A percentile compares a stretch with the other conserved stretches of the same genome.
These are phyloP conservation scores for Rhagologus leucostigma DNA, from an alignment of 2,113 vertebrate species.

Conservation along the genomic window DNA sequence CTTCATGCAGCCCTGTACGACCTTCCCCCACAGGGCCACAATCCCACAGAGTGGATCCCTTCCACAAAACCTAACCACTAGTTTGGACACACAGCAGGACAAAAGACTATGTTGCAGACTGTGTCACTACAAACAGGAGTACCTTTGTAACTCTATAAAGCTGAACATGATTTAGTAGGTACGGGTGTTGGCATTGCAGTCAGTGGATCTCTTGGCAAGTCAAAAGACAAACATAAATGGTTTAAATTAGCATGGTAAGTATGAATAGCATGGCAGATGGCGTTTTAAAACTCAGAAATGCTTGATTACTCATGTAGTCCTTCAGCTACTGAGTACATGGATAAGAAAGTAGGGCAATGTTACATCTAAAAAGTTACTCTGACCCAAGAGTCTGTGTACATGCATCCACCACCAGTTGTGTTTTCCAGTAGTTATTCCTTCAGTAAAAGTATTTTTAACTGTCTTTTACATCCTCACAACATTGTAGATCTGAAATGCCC, in stretches of 20 bases:
- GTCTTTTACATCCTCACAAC: not conserved
- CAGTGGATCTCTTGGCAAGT: not conserved
- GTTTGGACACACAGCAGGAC: fast-evolving
- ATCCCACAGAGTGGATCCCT: not conserved
- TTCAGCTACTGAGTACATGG: not conserved
- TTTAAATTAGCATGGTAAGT: not conserved
- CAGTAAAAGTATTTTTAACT: not conserved
- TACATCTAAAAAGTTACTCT: not conserved
- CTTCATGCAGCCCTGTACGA: not conserved
- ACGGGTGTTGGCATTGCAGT: fast-evolving
- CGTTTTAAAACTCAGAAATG: not conserved
- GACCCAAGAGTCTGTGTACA: fast-evolving
- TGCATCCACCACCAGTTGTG: not conserved
- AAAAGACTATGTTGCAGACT: not conserved
- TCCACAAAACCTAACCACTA: fast-evolving
- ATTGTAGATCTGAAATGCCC: not conserved
- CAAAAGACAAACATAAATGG: not conserved
- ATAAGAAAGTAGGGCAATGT: not conserved
- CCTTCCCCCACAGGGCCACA: fast-evolving
- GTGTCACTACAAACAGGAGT: not conserved
- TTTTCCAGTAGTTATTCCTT: not conserved
- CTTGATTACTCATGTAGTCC: not conserved
- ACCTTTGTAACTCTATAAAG: not conserved
- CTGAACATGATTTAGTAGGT: not conserved
- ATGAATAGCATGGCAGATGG: not conserved